A percentile compares a stretch with the other conserved stretches of the same genome.
Conservation (phyloP, 2,888 invertebrate genomes). For the Plagiodera versicolora region DNA sequence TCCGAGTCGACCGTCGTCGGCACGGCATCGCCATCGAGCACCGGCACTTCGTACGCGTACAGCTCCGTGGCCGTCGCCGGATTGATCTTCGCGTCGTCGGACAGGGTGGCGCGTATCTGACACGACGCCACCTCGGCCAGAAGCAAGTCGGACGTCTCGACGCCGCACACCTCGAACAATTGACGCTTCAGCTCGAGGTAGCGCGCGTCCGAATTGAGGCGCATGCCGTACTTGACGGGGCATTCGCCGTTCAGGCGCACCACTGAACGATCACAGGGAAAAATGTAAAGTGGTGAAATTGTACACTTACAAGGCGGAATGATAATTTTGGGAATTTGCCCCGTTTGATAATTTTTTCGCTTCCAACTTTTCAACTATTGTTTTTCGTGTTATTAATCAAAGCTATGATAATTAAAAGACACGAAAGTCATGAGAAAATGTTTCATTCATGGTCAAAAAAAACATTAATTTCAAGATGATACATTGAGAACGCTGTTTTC, state of each 20-base stretch:
- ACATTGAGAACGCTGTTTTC: no score
- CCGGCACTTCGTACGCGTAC: constrained; percentile 71
- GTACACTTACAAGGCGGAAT: no score
- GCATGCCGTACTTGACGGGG: constrained; percentile 82
- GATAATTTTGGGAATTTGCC: no score
- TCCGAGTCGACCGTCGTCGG: constrained; percentile 38
- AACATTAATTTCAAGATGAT: no score
- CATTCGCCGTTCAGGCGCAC: constrained; percentile 79
- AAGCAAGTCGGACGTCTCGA: constrained; percentile 65
- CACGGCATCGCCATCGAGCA: constrained; percentile 54
- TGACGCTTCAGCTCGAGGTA: constrained; percentile 76
- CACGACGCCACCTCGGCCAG: constrained; percentile 74
- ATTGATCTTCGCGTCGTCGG: constrained; percentile 59
- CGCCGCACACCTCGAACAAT: constrained; percentile 65
- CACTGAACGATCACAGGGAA: constrained; percentile 58
- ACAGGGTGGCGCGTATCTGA: constrained; percentile 64
- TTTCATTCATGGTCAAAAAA: no score
- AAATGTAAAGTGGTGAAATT: no score
- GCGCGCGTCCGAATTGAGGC: constrained; percentile 80
- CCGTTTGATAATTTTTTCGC: no score
- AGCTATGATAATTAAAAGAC: no score
- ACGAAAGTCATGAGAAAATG: no score
- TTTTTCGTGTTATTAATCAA: no score
- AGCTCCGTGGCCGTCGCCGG: constrained; percentile 60
- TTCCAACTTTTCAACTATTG: no score